Evolutionary conservation across 2,888 invertebrate species (phyloP), one percentile per base, ranked within the genome.

Genomic region (Syrphus vitripennis): DNA sequence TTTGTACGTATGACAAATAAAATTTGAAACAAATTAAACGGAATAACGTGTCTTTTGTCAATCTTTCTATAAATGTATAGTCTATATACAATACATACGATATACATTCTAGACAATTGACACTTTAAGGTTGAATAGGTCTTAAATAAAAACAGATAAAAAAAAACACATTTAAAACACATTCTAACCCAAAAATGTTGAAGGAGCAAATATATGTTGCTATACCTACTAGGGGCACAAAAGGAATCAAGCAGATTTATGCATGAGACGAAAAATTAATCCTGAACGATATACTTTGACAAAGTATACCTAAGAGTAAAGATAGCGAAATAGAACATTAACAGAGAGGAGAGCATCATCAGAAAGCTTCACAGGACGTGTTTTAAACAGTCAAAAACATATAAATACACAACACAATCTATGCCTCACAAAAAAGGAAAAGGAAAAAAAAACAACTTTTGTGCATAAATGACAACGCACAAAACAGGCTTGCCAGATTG

Each of bases 261-360:
- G 74, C 83, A 83, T 83, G 78, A 70, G 40, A 55, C 74, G n/a
- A n/a, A 63, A 74, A 83, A 83, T 83, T 78, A 83, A 83, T 74
- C 78, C 69, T 37, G 55, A 83, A 69, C 69, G 83, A 83, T 83
- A 83, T 83, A 78, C 83, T 78, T 83, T 83, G 74, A 78, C 61
- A 83, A 78, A 78, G 78, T 83, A n/a, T n/a, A 70, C 59, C 83
- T 78, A 45, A 77, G 72, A 69, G 67, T 72, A 45, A n/a, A n/a
- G n/a, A n/a, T 7, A 71, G 71, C 67, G n/a, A n/a, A n/a, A 55
- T 55, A 55, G 10, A 14, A 57, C 5, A 29, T 61, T 57, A 40
- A 65, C 14, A 53, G 14, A 42, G 55, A 37, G n/a, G n/a, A n/a
- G n/a, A n/a, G n/a, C n/a, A n/a, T 24, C 55, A 72, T 53, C 29